Evolutionary conservation across 1,140 invertebrate species (phyloP).

Genomic region (Colletes latitarsis): DNA sequence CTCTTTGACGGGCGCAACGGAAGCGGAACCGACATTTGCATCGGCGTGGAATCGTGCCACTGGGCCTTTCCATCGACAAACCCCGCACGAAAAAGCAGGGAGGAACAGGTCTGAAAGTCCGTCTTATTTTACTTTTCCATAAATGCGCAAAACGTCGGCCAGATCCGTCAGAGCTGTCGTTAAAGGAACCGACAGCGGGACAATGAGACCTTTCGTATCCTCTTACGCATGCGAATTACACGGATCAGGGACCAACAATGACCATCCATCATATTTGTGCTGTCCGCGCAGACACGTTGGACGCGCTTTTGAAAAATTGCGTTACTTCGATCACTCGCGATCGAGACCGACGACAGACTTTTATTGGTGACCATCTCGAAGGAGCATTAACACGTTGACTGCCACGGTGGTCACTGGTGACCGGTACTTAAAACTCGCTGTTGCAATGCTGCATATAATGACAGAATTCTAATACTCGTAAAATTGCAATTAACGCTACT

Average conservation of each 20-base stretch:
- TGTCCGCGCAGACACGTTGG: background rate
- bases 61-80: constrained; percentile 10
- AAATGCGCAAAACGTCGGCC: constrained; percentile 58
- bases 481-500: too few relatives aligned
- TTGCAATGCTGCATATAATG: too few relatives aligned
- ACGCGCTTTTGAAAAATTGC: background rate
- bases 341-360: too few relatives aligned
- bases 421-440: too few relatives aligned
- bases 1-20: constrained; percentile 52
- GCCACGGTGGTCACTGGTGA: too few relatives aligned
- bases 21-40: constrained; percentile 60
- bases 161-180: constrained; percentile 58
- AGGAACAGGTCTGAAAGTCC: constrained; percentile 38
- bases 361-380: too few relatives aligned
- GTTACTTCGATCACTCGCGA: background rate
- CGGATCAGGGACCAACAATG: constrained; percentile 69
- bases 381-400: too few relatives aligned
- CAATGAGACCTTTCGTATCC: constrained; percentile 65
- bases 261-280: constrained; percentile 67
- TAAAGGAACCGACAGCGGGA: constrained; percentile 64
- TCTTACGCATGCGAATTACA: constrained; percentile 71
- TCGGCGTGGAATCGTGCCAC: constrained; percentile 26
- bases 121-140: constrained; percentile 31
- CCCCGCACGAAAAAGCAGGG: background rate
- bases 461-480: too few relatives aligned